Evolutionary conservation across 2,888 invertebrate species (phyloP).

Genomic region (Smittia sp.): DNA sequence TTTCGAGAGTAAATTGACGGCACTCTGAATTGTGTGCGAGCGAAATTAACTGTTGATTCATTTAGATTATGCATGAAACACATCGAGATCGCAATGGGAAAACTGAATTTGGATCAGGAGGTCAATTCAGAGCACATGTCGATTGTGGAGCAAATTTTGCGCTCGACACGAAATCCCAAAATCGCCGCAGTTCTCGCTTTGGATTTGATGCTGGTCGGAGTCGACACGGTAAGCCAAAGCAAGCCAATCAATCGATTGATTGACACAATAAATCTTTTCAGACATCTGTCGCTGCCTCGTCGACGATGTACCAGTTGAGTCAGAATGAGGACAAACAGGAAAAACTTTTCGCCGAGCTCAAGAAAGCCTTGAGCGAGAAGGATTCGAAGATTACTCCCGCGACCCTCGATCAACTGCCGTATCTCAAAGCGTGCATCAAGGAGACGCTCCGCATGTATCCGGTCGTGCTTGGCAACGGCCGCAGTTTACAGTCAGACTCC

Average conservation of each 20-base stretch:
- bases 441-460: slow-evolving; percentile 78
- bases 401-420: slow-evolving; percentile 65
- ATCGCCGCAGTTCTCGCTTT: slow-evolving; percentile 69
- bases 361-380: slow-evolving; percentile 56
- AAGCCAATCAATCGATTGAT: too few relatives aligned
- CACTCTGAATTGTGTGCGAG: not conserved
- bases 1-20: slow-evolving; percentile 62
- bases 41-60: slow-evolving; percentile 38
- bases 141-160: slow-evolving; percentile 59
- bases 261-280: too few relatives aligned
- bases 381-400: slow-evolving; percentile 59
- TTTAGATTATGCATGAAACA: slow-evolving; percentile 60
- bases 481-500: slow-evolving; percentile 71
- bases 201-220: slow-evolving; percentile 75
- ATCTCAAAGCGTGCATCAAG: slow-evolving; percentile 73
- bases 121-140: slow-evolving; percentile 54
- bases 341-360: slow-evolving; percentile 63
- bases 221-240: slow-evolving; percentile 64
- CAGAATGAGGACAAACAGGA: slow-evolving; percentile 67
- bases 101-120: slow-evolving; percentile 49
- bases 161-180: slow-evolving; percentile 59
- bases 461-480: slow-evolving; percentile 75
- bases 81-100: slow-evolving; percentile 57
- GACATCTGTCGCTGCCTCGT: slow-evolving; percentile 73
- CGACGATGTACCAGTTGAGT: slow-evolving; percentile 71